Evolutionary conservation across 2,888 invertebrate genomes (phyloP).

Genomic region (Andrena hattorfiana): DNA sequence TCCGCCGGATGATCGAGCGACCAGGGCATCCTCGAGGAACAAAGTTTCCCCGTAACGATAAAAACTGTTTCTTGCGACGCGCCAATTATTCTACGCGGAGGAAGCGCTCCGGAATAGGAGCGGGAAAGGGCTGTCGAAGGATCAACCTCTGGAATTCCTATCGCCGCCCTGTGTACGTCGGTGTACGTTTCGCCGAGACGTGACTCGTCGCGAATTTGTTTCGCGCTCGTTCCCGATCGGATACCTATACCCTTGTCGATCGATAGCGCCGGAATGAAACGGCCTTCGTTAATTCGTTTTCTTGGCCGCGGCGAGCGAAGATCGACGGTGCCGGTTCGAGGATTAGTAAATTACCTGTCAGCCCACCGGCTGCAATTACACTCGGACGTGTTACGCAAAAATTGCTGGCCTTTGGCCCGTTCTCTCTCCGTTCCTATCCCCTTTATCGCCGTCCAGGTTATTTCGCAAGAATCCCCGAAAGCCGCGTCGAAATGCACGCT

Average conservation of each 20-base stretch:
- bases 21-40: neutral
- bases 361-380: slow-evolving; percentile 6
- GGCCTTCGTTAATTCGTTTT: slow-evolving; percentile 34
- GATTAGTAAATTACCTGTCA: slow-evolving; percentile 25
- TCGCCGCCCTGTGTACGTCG: neutral
- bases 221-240: slow-evolving; percentile 22
- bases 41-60: slow-evolving; percentile 2
- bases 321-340: neutral
- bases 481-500: neutral
- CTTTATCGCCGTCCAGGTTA: neutral
- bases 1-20: neutral
- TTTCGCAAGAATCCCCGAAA: too few relatives aligned
- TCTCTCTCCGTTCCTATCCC: neutral
- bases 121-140: neutral
- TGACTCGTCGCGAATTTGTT: slow-evolving; percentile 47
- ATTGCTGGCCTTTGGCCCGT: neutral
- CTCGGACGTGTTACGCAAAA: slow-evolving; percentile 8
- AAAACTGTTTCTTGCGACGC: slow-evolving; percentile 1
- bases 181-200: slow-evolving; percentile 31
- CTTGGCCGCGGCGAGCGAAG: neutral
- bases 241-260: neutral
- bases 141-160: neutral
- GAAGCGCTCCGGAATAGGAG: neutral
- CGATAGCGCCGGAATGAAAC: slow-evolving; percentile 35
- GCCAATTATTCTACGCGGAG: slow-evolving; percentile 18